Conservation (phyloP, 2,113 vertebrate species). For the Saccopteryx leptura region DNA sequence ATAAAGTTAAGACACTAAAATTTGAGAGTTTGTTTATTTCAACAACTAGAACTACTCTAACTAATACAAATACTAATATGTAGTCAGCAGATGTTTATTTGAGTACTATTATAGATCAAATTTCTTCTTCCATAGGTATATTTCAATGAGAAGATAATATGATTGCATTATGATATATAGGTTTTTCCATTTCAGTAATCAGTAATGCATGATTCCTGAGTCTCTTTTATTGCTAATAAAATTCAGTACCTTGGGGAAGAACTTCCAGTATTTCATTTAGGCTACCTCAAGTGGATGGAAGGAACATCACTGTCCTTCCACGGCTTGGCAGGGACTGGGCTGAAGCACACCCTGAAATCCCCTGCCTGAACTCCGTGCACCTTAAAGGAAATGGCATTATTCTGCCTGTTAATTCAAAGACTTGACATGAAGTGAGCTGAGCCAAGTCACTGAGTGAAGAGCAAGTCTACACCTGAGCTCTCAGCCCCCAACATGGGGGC, state of each 20-base stretch:
- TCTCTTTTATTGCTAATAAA: conserved; percentile 4
- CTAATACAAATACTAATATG: background rate
- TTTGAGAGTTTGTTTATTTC: background rate
- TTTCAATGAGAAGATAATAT: background rate
- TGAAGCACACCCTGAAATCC: background rate
- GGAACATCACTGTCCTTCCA: background rate
- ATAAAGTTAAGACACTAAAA: background rate
- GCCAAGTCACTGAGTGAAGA: background rate
- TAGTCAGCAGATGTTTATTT: background rate
- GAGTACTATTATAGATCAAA: background rate
- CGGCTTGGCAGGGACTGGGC: too few species aligned
- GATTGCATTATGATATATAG: background rate
- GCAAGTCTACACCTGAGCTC: background rate
- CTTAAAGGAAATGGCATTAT: background rate
- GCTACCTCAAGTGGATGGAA: background rate
- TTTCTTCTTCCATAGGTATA: background rate
- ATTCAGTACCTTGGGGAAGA: background rate
- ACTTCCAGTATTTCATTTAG: background rate
- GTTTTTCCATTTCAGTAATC: background rate
- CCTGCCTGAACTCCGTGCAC: background rate
- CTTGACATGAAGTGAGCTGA: background rate
- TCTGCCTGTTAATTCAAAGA: background rate
- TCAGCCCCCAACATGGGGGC: background rate
- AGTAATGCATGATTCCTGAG: background rate
- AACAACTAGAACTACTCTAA: background rate